Percentiles rank a stretch among this genome's conserved stretches.
Evolutionary conservation across 2,797 vertebrate genomes (phyloP).

Genomic region (Epinephelus awoara): DNA sequence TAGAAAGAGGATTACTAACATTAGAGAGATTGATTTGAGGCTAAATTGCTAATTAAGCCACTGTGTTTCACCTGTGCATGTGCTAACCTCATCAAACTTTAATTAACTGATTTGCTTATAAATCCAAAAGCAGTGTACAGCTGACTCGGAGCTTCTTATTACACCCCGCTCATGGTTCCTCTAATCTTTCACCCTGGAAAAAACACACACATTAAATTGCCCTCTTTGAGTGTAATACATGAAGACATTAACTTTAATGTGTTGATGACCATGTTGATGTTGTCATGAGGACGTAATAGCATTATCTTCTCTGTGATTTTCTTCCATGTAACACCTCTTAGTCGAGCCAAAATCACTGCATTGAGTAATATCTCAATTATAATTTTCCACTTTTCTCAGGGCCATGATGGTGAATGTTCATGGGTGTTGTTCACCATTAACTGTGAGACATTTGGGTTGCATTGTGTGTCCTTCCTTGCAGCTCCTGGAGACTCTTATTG

Average conservation of each 20-base stretch:
- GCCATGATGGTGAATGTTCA: background rate
- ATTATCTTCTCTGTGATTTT: conserved; percentile 12
- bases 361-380: conserved; percentile 13
- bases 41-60: background rate
- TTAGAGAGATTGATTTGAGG: background rate
- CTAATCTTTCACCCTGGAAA: background rate
- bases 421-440: conserved; percentile 3
- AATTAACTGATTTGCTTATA: background rate
- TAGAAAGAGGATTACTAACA: background rate
- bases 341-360: background rate
- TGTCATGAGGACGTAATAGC: background rate
- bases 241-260: background rate
- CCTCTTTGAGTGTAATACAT: background rate
- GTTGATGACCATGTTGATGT: background rate
- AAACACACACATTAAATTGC: background rate
- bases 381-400: background rate
- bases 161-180: background rate
- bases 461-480: background rate
- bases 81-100: background rate
- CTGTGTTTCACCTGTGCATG: background rate
- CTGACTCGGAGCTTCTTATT: background rate
- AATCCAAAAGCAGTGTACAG: background rate
- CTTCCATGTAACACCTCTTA: background rate
- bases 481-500: background rate
- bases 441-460: background rate